Evolutionary conservation across 2,888 invertebrate genomes (phyloP), one percentile per base, ranked within the genome.

Genomic region (Dugesia japonica): DNA sequence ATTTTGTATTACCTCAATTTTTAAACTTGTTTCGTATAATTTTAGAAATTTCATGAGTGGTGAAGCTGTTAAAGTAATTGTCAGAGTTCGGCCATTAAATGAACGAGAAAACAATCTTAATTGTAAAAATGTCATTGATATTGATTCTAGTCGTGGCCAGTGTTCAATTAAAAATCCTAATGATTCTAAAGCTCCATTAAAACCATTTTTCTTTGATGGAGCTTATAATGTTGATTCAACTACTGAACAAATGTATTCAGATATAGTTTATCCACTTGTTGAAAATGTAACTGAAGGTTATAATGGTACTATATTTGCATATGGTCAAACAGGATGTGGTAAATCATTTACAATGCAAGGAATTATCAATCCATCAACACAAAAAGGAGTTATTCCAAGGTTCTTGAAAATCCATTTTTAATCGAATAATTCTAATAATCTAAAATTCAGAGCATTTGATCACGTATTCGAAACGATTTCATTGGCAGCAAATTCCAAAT

Each of bases 281-380:
- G 91, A 92, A 87, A 91, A 91, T 78, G 91, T 92, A 0, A 87
- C 92, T 76, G 92, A 92, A 82, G 92, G 92, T 0, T 92, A 92
- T 86, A 93, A 92, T 86, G 91, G 91, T 23, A 92, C 92, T 0
- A 91, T 93, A 75, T 92, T 93, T 84, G 92, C 92, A 0, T 93
- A 93, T 82, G 92, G 92, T 0, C 92, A 92, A 85, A 92, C 92
- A 0, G 92, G 92, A 0, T 91, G 92, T 83, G 92, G 92, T 0
- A 93, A 92, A 83, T 91, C 91, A 0, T 91, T 90, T 83, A 90
- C 91, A 15, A 93, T 93, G 92, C 91, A 91, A 83, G 92, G 91
- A 9, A 84, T 87, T 28, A 80, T 84, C 0, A 84, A 86, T 75
- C 87, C 87, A 0, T 79, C 84, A 0, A 80, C 82, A 71, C 86